Evolutionary conservation across 30 jellyfish, hydroid and myxozoan species (phyloP), one percentile per base, ranked within the genome.

Genomic region (Hydractinia symbiolongicarpus): DNA sequence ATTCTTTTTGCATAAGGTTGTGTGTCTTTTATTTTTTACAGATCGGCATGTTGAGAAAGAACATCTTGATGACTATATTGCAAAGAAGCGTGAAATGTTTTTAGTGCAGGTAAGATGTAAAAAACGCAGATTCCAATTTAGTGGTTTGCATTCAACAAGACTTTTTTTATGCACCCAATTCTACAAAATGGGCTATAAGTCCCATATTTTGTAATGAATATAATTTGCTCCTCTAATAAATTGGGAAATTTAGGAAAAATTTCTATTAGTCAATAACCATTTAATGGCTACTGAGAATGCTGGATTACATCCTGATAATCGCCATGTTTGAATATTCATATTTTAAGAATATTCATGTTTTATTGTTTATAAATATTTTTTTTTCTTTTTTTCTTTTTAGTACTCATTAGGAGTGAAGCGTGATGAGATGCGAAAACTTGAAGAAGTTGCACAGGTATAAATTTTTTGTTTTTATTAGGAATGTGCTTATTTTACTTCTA

Each of bases 71-170:
- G 96, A 88, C 53, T 93, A 74, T 67, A 86, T 93, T 55, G 86
- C 98, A 40, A 93, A 93, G 95, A 93, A 93, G 71, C 84, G 98
- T 55, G 98, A 93, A 84, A 93, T 93, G 98, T 93, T 93, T 84
- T 83, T 87, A 14, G 98, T 93, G 14, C 93, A 84, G 93, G 93
- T 84, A 76, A 30, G 44, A 30, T 6, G 6, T 79, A 4, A 56
- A 15, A 40, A 58, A 58, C 44, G 44, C 44, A 30, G 44, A 30
- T 30, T 30, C 44, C 44, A 2, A 30, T 0, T 30, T 1, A 30
- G 44, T 30, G 44, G 44, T 30, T 30, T 30, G 44, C 44, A 30
- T 30, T 30, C 44, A 30, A 30, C 44, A 30, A 30, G 44, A 30
- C 2, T 30, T 30, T 30, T 30, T 30, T 30, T 30, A 30, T 30